A percentile compares a stretch with the other conserved stretches of the same genome.
Conservation (phyloP, 2,888 invertebrate species). For the Carpatolechia fugitivella region DNA sequence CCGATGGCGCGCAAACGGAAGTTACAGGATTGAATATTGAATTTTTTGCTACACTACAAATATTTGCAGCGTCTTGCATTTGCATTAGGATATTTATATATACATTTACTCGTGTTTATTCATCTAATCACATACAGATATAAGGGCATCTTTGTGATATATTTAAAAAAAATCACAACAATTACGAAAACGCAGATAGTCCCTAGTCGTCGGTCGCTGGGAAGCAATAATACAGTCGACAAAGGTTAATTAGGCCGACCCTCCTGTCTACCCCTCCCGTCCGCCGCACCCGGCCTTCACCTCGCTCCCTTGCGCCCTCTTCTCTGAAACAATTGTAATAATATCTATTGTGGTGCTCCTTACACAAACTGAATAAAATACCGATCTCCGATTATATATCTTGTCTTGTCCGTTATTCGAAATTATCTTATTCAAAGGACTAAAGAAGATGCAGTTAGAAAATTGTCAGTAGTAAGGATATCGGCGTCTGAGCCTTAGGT, state of each 20-base stretch:
- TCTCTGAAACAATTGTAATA: constrained; percentile 34
- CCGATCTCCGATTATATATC: not conserved
- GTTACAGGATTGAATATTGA: too few relatives aligned
- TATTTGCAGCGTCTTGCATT: too few relatives aligned
- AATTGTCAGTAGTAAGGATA: too few relatives aligned
- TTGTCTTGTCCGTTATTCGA: not conserved
- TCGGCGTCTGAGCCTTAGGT: too few relatives aligned
- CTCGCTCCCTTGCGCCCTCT: constrained; percentile 20
- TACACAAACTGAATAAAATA: constrained; percentile 9
- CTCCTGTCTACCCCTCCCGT: constrained; percentile 24
- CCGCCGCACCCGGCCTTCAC: constrained; percentile 21
- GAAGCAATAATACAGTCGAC: constrained; percentile 37
- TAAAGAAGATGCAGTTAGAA: too few relatives aligned
- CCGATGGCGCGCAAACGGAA: too few relatives aligned
- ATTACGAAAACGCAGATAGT: constrained; percentile 2
- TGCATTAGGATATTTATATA: too few relatives aligned
- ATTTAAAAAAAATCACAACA: constrained; percentile 9
- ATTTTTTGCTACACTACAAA: too few relatives aligned
- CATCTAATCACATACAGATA: too few relatives aligned
- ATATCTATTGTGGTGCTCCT: constrained; percentile 20
- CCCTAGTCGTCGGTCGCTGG: constrained; percentile 1
- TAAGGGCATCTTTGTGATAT: too few relatives aligned
- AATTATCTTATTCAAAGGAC: not conserved
- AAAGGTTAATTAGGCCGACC: constrained; percentile 50
- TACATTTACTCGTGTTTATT: too few relatives aligned